Base-by-base conservation (phyloP, 2,888 invertebrate species). In the Pomacea canaliculata region DNA sequence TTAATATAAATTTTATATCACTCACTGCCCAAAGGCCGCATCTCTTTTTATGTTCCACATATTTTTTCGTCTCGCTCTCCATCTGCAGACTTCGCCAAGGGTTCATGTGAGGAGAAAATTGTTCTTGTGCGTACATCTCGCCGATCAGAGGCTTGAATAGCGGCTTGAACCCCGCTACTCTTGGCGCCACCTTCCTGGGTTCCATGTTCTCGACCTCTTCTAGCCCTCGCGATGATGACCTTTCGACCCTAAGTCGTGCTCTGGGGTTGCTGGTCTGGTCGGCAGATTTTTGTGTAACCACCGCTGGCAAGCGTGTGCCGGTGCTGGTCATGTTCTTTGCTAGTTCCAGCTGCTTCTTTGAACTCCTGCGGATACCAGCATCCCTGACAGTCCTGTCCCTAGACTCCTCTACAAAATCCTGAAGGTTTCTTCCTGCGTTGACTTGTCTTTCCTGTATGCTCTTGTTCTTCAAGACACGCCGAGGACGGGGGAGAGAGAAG, bases 141-240 rank as follows among this genome's bases (percentile, higher is more conserved):
- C 76, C 76, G 37, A 76, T 67, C 37, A 76, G 76, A 9, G 76
- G 76, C 71, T 71, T 76, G 67, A 71, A 76, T 48, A 71, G 59
- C 7, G 76, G 76, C 8, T 63, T 51, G 71, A 71, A 13, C 5
- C 37, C 48, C 1, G 60, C 71, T 13, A 56, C 16, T 56, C 19
- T 49, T 23, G 16, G 62, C 71, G 19, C 16, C n/a, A 49, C 16
- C 46, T 27, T 19, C 37, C 46, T 48, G 37, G 19, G 13, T 12
- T 19, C 68, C 12, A n/a, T 46, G 12, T 49, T 49, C 2, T 71
- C 23, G 19, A 48, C 71, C 18, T 19, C 46, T 9, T 19, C 71
- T 18, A 23, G 12, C 23, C 10, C 62, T 10, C 10, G n/a, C 1
- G 19, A 3, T 10, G 12, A 60, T 37, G 70, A 12, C 37, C 70